These are phyloP conservation scores for Gadus macrocephalus DNA, from an alignment of 2,113 vertebrate genomes.

Conservation along the genomic window DNA sequence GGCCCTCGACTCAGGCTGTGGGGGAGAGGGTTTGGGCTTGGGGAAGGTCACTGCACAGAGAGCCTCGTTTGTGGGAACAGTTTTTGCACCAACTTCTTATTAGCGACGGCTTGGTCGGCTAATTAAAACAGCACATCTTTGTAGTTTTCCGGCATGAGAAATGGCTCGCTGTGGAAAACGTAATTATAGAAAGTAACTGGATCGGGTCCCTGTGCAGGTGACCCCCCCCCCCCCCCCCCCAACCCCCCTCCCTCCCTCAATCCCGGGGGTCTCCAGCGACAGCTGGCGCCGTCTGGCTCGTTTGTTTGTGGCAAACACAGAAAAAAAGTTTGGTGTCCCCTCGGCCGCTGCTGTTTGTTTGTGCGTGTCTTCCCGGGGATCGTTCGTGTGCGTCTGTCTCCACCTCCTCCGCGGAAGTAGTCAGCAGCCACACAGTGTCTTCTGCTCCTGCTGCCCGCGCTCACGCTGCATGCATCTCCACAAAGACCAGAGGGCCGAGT, in stretches of 20 bases:
- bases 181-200: conserved; percentile 29
- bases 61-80: conserved; percentile 51
- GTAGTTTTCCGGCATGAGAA: neutral
- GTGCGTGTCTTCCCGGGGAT: neutral
- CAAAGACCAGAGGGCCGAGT: no score
- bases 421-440: no score
- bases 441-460: no score
- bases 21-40: conserved; percentile 42
- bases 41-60: conserved; percentile 63
- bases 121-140: conserved; percentile 8
- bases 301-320: conserved; percentile 36
- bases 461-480: no score
- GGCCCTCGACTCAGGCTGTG: conserved; percentile 13
- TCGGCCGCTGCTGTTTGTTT: neutral
- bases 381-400: conserved; percentile 27
- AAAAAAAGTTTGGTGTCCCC: neutral
- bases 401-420: no score
- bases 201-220: conserved; percentile 68
- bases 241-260: conserved; percentile 14
- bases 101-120: neutral
- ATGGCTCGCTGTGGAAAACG: conserved; percentile 31
- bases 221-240: conserved; percentile 36
- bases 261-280: conserved; percentile 60
- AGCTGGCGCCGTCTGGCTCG: conserved; percentile 16
- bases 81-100: no score